These are phyloP conservation scores for Muraenolepis orangiensis DNA, from an alignment of 2,797 vertebrate genomes.

Conservation along the genomic window DNA sequence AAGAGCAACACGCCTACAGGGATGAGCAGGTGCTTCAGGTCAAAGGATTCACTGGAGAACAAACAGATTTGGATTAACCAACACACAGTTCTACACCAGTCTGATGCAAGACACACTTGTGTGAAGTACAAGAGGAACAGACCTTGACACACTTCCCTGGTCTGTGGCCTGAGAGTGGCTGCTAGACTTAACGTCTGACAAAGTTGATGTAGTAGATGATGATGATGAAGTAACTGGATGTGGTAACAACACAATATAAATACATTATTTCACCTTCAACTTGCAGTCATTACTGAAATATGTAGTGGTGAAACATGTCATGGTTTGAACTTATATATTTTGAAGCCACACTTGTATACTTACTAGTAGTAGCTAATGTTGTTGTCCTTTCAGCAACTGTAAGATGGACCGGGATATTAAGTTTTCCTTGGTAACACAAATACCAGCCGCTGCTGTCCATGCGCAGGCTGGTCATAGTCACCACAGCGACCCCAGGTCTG, in stretches of 20 bases:
- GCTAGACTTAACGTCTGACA: no score
- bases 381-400: not conserved
- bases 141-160: not conserved
- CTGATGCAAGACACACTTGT: no score
- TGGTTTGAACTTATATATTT: conserved; percentile 13
- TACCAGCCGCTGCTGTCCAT: conserved; percentile 45
- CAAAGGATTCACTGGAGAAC: not conserved
- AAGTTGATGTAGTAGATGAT: not conserved
- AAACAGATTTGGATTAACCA: not conserved
- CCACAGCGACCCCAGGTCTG: not conserved
- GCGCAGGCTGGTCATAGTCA: conserved; percentile 34
- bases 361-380: conserved; percentile 7
- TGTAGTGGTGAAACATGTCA: not conserved
- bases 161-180: no score
- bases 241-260: not conserved
- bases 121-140: not conserved
- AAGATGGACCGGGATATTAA: conserved; percentile 50
- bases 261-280: not conserved
- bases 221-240: not conserved
- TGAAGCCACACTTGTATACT: conserved; percentile 1
- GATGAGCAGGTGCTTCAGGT: not conserved
- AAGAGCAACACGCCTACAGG: not conserved
- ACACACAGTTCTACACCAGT: not conserved
- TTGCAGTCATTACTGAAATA: conserved; percentile 11
- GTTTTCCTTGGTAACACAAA: conserved; percentile 15